phyloP scores from a whole-genome alignment of 2,797 vertebrate genomes.

The Malacoctenus gilli region DNA sequence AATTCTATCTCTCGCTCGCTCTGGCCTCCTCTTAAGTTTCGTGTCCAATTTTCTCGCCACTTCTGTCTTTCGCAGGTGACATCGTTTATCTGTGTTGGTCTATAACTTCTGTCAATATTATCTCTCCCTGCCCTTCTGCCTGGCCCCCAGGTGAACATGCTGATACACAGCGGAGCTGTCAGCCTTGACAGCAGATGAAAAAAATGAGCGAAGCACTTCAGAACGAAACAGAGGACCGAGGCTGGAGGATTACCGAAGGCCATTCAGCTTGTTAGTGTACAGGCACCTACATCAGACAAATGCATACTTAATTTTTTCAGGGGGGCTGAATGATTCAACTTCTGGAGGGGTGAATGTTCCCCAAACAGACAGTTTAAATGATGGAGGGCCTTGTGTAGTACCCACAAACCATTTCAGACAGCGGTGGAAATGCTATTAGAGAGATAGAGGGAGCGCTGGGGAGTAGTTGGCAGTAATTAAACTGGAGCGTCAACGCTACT shows the following conservation, averaged over 20 bases:
- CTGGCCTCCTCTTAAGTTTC: constrained; percentile 23
- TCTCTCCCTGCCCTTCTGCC: constrained; percentile 63
- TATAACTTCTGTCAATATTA: constrained; percentile 73
- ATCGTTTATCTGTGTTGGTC: constrained; percentile 65
- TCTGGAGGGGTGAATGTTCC: constrained; percentile 56
- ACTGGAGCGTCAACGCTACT: constrained; percentile 70
- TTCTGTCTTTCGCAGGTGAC: constrained; percentile 49
- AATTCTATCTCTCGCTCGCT: constrained; percentile 23
- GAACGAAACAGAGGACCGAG: constrained; percentile 60
- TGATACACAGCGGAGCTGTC: constrained; percentile 64
- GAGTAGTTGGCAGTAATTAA: constrained; percentile 77
- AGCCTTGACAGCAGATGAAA: constrained; percentile 69
- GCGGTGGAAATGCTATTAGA: constrained; percentile 66
- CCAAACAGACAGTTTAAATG: constrained; percentile 73
- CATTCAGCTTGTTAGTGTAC: constrained; percentile 74
- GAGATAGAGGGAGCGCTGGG: constrained; percentile 69
- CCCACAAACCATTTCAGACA: constrained; percentile 68
- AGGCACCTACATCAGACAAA: constrained; percentile 62
- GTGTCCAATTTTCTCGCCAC: constrained; percentile 31
- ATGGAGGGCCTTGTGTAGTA: constrained; percentile 61
- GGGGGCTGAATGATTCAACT: constrained; percentile 54
- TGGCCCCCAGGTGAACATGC: constrained; percentile 67
- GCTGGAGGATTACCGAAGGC: constrained; percentile 72
- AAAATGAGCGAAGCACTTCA: constrained; percentile 41
- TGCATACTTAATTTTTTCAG: constrained; percentile 60